Evolutionary conservation across 2,888 invertebrate species (phyloP), one percentile per base, ranked within the genome.

Genomic region (Cephus nigrinus): DNA sequence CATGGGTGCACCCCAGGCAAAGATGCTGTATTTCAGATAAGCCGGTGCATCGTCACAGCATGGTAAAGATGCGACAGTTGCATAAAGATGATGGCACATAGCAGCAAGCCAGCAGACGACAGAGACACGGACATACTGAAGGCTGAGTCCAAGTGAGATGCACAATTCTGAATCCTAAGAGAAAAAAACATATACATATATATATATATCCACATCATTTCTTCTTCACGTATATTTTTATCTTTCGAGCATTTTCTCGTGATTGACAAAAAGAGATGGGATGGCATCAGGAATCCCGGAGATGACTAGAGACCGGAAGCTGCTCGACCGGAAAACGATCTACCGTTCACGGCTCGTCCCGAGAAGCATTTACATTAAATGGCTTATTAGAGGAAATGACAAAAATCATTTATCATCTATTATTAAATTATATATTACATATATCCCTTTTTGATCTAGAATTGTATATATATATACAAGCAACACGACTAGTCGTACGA

Each of bases 71-170:
- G 91, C 90, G 1, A 91, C 90, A 23, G 90, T 91, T 71, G 92
- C 92, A 89, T 94, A 93, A 88, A 95, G 93, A 87, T 95, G 94
- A 89, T 94, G 94, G 32, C 94, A 93, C 93, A 95, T 95, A 30
- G 94, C 93, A 77, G 94, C 92, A 90, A 95, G 92, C 95, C 95
- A 95, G 84, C 94, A 94, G 80, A 95, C 93, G 23, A 94, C 93
- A 74, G 94, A 93, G 76, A 95, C 92, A 78, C 95, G 93, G 68
- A 94, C 92, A 86, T 94, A 95, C 85, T 95, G 95, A 76, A 95
- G 91, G 5, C 94, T 93, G 82, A 95, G 92, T 3, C 94, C 94
- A 77, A 95, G 91, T 3, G 94, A 93, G 87, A 93, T 92, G 86
- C 94, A 95, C 75, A 94, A 88, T 85, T 94, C 94, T 1, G 93